Base-by-base conservation (phyloP, 2,797 vertebrate species). In the Chelmon rostratus region DNA sequence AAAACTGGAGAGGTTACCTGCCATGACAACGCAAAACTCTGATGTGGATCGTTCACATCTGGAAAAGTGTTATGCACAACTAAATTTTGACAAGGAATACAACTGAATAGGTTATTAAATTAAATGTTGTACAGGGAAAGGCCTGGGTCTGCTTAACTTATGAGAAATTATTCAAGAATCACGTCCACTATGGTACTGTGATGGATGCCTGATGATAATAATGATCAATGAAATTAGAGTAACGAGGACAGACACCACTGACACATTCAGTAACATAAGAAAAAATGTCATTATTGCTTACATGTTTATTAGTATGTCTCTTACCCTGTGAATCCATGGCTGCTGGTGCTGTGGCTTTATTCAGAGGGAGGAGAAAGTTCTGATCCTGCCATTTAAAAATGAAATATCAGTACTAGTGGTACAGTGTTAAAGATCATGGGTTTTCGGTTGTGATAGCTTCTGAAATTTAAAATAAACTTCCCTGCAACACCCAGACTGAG, bases 301-400 rank as follows among this genome's bases (percentile, higher is more conserved):
- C 9, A 50, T 0, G 42, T 50, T 61, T 35, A 31, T 52, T 4
- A 42, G 12, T 6, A 1, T 25, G 4, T 28, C 19, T 58, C 73
- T 89, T 89, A 93, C 92, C 82, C 80, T 76, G 89, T 44, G 90
- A 74, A 49, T 93, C 88, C 88, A 90, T 90, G 68, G 58, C 62
- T 70, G 73, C 65, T 53, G 47, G 59, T 46, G 50, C 58, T 37
- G 31, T 4, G 11, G 28, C 16, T 64, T 85, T 75, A 40, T 54
- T 59, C 40, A 56, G 42, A 50, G n/a, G 4, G 58, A 25, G 70
- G 56, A 23, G 7, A 37, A 46, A 9, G 16, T 25, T 76, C 19
- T 23, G 44, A 6, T 16, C 44, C 44, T 16, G 44, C 1, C 9
- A 6, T 42, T 54, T 18, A 44, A 52, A 59, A 33, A n/a, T 21